Base-by-base conservation (phyloP, 2,888 invertebrate species). In the Theristus sp. region DNA sequence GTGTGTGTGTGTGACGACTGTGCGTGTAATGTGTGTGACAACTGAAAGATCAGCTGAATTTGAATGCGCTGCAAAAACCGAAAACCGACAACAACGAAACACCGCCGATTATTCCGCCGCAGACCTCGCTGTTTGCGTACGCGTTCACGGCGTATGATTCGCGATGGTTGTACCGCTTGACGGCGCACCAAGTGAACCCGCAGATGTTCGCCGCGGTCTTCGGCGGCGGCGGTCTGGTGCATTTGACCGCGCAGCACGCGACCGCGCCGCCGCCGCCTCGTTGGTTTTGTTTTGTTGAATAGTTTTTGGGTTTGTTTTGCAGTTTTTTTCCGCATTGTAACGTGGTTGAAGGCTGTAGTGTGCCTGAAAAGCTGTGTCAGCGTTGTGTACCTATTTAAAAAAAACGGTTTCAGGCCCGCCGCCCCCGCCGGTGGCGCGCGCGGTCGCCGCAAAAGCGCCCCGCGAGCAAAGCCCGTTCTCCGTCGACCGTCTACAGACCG, bases 141-240 rank as follows among this genome's bases (percentile, higher is more conserved):
- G 91, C 91, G 1, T 75, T 96, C 59, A 84, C 89, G 25, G 88
- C 89, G 1, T 86, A 90, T 69, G 96, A 98, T 77, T 86, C 91
- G 63, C 87, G 91, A 63, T 84, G 94, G 68, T 79, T 98, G 63
- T 72, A 10, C 26, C 10, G 28, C 10, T 82, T 94, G 17, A 82
- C 85, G 1, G 89, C 89, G 0, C 89, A 90, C 71, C 81, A 81
- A 61, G 85, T 91, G 62, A 82, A 83, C 63, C 82, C 83, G 27
- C 81, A 81, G 54, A 84, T 88, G 25, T 96, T 94, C 83, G 79
- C 84, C 0, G 80, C 81, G 17, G 80, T 91, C 27, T 91, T 87
- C 71, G 91, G 91, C 0, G 91, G 91, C 2, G 91, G 90, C 1
- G 87, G 88, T 22, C 84, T 89, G 67, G 25, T 31, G n/a, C 29